phyloP scores from a whole-genome alignment of 1,140 invertebrate genomes.

The Macrobrachium nipponense region DNA sequence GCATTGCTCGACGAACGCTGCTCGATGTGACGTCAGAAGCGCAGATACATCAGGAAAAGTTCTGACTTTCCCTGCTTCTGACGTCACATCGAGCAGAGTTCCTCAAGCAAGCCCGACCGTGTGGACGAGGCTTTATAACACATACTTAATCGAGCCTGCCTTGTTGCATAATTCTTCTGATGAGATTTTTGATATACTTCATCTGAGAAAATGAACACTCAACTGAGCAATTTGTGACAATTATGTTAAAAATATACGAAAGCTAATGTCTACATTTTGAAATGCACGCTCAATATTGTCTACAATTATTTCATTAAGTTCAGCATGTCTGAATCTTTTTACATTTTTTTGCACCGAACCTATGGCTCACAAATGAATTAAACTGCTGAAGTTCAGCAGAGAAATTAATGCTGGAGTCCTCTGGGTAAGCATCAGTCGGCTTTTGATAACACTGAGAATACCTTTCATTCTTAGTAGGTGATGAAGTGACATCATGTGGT shows the following conservation, averaged over 20 bases:
- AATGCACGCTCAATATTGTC: constrained; percentile 39
- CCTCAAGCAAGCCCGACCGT: too few species aligned
- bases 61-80: too few species aligned
- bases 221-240: too few species aligned
- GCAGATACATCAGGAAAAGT: too few species aligned
- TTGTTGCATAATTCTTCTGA: too few species aligned
- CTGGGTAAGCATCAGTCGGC: constrained; percentile 47
- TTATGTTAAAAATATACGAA: constrained; percentile 37
- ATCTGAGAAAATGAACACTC: too few species aligned
- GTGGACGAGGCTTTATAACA: too few species aligned
- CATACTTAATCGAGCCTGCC: too few species aligned
- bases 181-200: too few species aligned
- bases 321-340: constrained; percentile 33
- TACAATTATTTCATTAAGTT: constrained; percentile 39
- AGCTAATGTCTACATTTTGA: constrained; percentile 40
- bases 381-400: constrained; percentile 30
- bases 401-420: constrained; percentile 46
- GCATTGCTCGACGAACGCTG: too few species aligned
- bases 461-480: constrained; percentile 45
- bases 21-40: too few species aligned
- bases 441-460: constrained; percentile 54
- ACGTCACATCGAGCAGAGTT: too few species aligned
- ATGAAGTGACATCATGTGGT: constrained; percentile 44
- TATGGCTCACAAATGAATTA: constrained; percentile 48
- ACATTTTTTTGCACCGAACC: constrained; percentile 54